Evolutionary conservation across 2,113 vertebrate genomes (phyloP).

Genomic region (Gobio gobio): DNA sequence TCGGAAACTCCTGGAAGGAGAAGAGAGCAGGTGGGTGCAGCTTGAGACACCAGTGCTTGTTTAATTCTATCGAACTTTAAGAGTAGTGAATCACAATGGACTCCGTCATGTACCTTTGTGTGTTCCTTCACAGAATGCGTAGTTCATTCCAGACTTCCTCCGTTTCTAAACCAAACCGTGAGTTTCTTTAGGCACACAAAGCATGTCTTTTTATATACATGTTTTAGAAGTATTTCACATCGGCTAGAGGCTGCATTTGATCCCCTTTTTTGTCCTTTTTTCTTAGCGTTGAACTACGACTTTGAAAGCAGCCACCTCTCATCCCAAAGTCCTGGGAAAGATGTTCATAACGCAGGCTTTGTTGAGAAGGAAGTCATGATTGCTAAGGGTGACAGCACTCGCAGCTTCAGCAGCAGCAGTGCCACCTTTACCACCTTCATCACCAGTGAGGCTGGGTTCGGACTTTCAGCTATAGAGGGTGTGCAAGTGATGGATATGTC

Average conservation of each 20-base stretch:
- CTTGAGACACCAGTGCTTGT: background rate
- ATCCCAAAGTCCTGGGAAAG: background rate
- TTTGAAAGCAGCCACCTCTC: constrained; percentile 28
- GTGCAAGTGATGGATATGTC: background rate
- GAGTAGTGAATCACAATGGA: background rate
- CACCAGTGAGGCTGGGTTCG: background rate
- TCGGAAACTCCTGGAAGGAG: constrained; percentile 53
- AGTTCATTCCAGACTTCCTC: constrained; percentile 10
- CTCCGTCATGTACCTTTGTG: background rate
- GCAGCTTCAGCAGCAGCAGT: background rate
- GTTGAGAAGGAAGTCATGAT: background rate
- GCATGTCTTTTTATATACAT: background rate
- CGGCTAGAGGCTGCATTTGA: background rate
- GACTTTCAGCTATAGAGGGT: background rate
- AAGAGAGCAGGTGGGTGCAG: constrained; percentile 48
- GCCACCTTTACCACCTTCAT: no score
- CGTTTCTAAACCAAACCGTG: constrained; percentile 39
- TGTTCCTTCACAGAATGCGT: constrained; percentile 36
- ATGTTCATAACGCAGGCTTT: background rate
- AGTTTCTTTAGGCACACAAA: background rate
- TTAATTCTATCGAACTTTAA: background rate
- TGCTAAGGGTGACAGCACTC: background rate
- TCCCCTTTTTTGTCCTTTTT: background rate
- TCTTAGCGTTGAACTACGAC: background rate
- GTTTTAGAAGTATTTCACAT: background rate